Percentiles rank a stretch among this genome's conserved stretches.
These are phyloP conservation scores for Marisa cornuarietis DNA, from an alignment of 1,140 invertebrate genomes.

Conservation along the genomic window DNA sequence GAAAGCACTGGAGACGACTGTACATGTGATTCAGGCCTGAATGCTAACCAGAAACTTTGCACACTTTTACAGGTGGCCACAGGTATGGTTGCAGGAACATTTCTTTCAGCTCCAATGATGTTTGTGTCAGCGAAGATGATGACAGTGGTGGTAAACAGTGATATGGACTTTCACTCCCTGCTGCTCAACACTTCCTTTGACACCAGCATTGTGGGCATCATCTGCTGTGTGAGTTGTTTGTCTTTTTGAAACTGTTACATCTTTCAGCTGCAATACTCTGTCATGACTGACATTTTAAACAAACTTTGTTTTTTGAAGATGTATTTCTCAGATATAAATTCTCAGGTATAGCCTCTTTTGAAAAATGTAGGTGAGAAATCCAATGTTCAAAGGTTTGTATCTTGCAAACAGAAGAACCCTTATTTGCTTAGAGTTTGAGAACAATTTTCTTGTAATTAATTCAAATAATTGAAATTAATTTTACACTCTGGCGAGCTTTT, in stretches of 20 bases:
- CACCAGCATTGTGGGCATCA: conserved; percentile 79
- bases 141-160: conserved; percentile 66
- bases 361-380: too few species aligned
- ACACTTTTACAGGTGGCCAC: conserved; percentile 78
- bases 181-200: conserved; percentile 85
- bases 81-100: conserved; percentile 92
- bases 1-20: too few species aligned
- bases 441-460: too few species aligned
- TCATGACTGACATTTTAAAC: neutral
- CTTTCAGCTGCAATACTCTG: neutral
- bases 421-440: too few species aligned
- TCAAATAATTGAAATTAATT: too few species aligned
- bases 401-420: too few species aligned
- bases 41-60: too few species aligned
- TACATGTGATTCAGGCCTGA: too few species aligned
- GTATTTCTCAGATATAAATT: neutral
- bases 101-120: conserved; percentile 92
- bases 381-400: too few species aligned
- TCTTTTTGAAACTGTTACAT: neutral
- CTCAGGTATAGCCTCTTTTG: too few species aligned
- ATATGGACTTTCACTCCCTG: conserved; percentile 76
- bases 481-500: too few species aligned
- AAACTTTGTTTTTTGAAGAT: neutral
- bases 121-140: conserved; percentile 95
- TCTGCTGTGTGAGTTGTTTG: conserved; percentile 72